These are phyloP conservation scores for Drosophila oshimai DNA, from an alignment of 1,140 invertebrate species.

Conservation along the genomic window DNA sequence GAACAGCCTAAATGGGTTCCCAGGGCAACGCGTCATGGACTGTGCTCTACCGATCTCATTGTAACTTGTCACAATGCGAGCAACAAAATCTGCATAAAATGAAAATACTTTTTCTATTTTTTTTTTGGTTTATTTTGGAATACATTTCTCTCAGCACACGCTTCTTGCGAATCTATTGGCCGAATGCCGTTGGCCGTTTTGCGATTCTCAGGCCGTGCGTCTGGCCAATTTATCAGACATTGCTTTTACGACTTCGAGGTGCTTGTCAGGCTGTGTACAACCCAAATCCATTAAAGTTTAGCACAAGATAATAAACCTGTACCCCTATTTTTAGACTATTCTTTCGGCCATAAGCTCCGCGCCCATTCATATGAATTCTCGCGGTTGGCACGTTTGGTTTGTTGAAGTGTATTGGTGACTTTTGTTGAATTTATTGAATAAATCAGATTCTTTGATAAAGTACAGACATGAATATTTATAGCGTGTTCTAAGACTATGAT, in stretches of 20 bases:
- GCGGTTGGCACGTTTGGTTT: conserved; percentile 13
- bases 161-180: conserved; percentile 5
- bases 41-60: conserved; percentile 25
- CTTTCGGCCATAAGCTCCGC: conserved; percentile 6
- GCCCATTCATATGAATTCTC: conserved; percentile 18
- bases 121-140: not conserved
- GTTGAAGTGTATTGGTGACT: not conserved
- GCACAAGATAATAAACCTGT: conserved; percentile 39
- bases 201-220: conserved; percentile 31
- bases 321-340: conserved; percentile 33
- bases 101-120: conserved; percentile 24
- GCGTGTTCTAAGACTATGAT: not conserved
- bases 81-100: conserved; percentile 32
- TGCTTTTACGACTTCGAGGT: conserved; percentile 47
- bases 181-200: conserved; percentile 12
- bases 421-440: not conserved
- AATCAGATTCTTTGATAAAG: not conserved
- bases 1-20: conserved; percentile 22
- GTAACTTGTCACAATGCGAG: conserved; percentile 20
- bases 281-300: conserved; percentile 57
- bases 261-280: conserved; percentile 40
- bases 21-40: conserved; percentile 23
- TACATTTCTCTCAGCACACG: conserved; percentile 32
- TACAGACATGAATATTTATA: not conserved
- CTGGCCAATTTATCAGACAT: conserved; percentile 49